Base-by-base conservation (phyloP, 2,888 invertebrate species). In the Noctua pronuba region DNA sequence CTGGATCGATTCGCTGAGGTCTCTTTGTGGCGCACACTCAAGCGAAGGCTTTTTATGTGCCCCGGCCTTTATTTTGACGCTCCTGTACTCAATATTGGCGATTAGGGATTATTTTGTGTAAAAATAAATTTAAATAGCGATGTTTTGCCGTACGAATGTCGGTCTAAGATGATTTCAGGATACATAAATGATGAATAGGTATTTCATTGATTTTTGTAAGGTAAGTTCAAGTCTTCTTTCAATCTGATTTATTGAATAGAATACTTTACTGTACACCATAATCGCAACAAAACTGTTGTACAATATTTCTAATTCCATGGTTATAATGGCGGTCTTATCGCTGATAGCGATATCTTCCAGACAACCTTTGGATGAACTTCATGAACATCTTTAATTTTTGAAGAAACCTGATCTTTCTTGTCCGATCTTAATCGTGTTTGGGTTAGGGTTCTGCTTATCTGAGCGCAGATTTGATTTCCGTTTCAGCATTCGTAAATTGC, bases 1-100 rank as follows among this genome's bases (percentile, higher is more conserved):
- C 95, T 94, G 91, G 90, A 95, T 95, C 95, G 95, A 95, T 95
- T 93, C 85, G 89, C 84, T 87, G 89, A 88, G 86, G 84, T 88
- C 90, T 90, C 91, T 92, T 91, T 91, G 90, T 87, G 88, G 91
- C 93, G 93, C 92, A 91, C 88, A 90, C 91, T 91, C 91, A 80
- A 87, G 80, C 82, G 86, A 79, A 81, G 80, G 87, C 88, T 89
- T 89, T 89, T 91, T 86, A 80, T 88, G 84, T 87, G 80, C 80
- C 86, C 75, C 75, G 76, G 85, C 79, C 83, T 89, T 86, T 90
- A 87, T 84, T 87, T 85, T 77, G 83, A 82, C 52, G 81, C 75
- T 75, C 71, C 73, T 75, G 73, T 86, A 76, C 44, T 77, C 49
- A 73, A 82, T 81, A 72, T 80, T 79, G 74, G 76, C 68, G 71